A percentile compares a stretch with the other conserved stretches of the same genome.
phyloP scores from a whole-genome alignment of 2,113 vertebrate species.

The Bothrops jararaca region DNA sequence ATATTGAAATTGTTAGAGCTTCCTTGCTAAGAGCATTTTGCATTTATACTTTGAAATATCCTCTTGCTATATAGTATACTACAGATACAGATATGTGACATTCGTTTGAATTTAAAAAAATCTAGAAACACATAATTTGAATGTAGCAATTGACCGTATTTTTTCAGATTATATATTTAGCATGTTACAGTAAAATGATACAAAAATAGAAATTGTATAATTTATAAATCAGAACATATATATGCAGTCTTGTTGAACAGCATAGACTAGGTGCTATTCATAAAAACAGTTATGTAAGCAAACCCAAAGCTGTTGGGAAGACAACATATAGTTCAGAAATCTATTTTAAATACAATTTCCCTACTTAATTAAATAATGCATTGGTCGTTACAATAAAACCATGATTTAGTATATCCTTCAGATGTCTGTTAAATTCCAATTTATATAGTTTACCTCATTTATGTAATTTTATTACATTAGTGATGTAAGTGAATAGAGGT shows the following conservation, averaged over 20 bases:
- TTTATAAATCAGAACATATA: conserved; percentile 34
- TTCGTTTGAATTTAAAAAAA: conserved; percentile 11
- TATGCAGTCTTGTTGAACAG: conserved; percentile 11
- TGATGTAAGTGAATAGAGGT: not conserved
- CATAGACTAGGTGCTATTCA: conserved; percentile 23
- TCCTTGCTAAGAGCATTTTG: not conserved
- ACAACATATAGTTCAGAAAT: not conserved
- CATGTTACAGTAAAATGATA: conserved; percentile 28
- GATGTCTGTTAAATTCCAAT: not conserved
- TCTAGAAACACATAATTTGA: conserved; percentile 45
- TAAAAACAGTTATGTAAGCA: conserved; percentile 15
- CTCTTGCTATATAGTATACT: not conserved
- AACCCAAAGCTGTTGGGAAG: not conserved
- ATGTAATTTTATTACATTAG: not conserved
- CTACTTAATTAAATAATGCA: not conserved
- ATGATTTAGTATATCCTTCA: not conserved
- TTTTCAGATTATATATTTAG: conserved; percentile 19
- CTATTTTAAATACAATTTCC: not conserved
- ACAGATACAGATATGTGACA: not conserved
- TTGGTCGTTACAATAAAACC: not conserved
- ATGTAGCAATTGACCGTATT: not conserved
- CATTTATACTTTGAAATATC: not conserved
- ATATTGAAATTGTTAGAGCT: not conserved
- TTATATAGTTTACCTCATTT: not conserved
- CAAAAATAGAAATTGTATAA: conserved; percentile 49